phyloP scores from a whole-genome alignment of 2,797 vertebrate genomes.

The Eutrigla gurnardus region DNA sequence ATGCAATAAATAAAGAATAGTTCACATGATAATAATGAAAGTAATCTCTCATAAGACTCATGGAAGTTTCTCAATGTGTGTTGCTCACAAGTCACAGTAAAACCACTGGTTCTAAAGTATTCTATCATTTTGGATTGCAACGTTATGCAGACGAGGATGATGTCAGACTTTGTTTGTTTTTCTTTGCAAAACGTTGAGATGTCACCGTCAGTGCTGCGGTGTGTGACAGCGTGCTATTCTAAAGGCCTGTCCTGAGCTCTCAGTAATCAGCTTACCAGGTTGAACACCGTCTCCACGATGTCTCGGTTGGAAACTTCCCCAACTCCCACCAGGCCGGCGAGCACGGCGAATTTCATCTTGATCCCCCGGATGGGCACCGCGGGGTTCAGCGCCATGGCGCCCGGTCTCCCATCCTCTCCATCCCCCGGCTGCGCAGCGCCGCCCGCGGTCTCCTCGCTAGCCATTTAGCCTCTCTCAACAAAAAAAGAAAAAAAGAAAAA shows the following conservation, averaged over 20 bases:
- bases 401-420: conserved; percentile 74
- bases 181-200: conserved; percentile 22
- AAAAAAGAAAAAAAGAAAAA: conserved; percentile 29
- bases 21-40: not conserved
- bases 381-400: conserved; percentile 83
- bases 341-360: conserved; percentile 96
- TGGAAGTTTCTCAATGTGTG: conserved; percentile 4
- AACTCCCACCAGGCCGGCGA: conserved; percentile 93
- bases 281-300: conserved; percentile 96
- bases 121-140: not conserved
- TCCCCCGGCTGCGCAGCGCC: conserved; percentile 66
- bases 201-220: conserved; percentile 10
- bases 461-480: conserved; percentile 84
- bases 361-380: conserved; percentile 94
- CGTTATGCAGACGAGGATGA: conserved; percentile 30
- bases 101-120: not conserved
- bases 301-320: conserved; percentile 96
- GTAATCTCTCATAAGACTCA: conserved; percentile 3
- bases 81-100: not conserved
- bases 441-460: conserved; percentile 85
- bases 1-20: not conserved
- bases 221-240: conserved; percentile 38
- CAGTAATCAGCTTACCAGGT: conserved; percentile 92
- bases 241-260: conserved; percentile 71
- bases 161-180: conserved; percentile 35